Evolutionary conservation across 2,888 invertebrate genomes (phyloP).

Genomic region (Chaetogeoica ovagalla): DNA sequence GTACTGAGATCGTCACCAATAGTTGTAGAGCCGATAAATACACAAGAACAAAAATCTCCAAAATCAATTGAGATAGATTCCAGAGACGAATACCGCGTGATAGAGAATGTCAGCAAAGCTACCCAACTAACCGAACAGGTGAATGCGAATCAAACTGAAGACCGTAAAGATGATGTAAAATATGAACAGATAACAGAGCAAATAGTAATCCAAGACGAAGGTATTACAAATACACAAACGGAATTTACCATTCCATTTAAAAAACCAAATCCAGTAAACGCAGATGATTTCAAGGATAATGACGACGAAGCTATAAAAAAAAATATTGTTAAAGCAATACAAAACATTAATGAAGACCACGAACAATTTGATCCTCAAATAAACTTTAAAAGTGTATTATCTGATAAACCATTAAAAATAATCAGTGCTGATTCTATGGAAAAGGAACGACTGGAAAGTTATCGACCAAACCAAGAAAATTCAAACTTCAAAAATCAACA

Average conservation of each 20-base stretch:
- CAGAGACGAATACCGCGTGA: constrained; percentile 1
- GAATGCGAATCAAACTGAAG: constrained; percentile 38
- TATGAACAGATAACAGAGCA: constrained; percentile 27
- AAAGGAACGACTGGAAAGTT: constrained; percentile 2
- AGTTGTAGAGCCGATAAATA: constrained; percentile 30
- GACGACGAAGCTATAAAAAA: constrained; percentile 41
- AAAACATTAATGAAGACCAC: constrained; percentile 35
- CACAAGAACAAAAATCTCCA: constrained; percentile 24
- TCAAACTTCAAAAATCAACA: constrained; percentile 40
- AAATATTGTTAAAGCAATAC: constrained; percentile 45
- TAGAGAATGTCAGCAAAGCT: neutral
- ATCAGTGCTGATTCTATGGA: constrained; percentile 14
- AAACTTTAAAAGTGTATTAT: constrained; percentile 19
- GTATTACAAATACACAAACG: constrained; percentile 8
- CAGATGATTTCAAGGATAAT: constrained; percentile 26
- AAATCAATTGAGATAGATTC: constrained; percentile 27
- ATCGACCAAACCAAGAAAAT: constrained; percentile 7
- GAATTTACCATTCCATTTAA: constrained; percentile 45
- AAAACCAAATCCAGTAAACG: constrained; percentile 15
- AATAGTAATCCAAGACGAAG: constrained; percentile 35
- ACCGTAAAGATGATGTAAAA: constrained; percentile 26
- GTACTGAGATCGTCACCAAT: constrained; percentile 30
- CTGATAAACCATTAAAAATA: constrained; percentile 41
- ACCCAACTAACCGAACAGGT: neutral
- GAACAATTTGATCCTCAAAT: constrained; percentile 2